Evolutionary conservation across 2,113 vertebrate genomes (phyloP), one percentile per base, ranked within the genome.

Genomic region (Gavialis gangeticus): DNA sequence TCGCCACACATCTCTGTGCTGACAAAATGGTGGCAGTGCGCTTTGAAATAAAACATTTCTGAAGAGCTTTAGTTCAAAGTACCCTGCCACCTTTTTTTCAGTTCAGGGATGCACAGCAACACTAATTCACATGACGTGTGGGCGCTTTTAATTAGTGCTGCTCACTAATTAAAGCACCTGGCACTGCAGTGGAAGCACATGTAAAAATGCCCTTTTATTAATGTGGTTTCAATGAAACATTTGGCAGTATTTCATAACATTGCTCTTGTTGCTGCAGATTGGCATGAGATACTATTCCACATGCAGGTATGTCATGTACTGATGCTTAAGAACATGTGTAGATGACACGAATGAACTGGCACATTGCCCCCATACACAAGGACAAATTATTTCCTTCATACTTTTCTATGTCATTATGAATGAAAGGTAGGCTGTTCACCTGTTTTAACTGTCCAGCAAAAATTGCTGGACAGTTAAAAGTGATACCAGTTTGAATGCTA

Each of bases 341-440:
- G 46, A 46, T 9, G 46, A 46, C 46, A 46, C 46, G 46, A 46
- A 46, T 46, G 46, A 46, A 46, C 67, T 37, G 19, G 67, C 67
- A 71, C 34, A 71, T 21, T 94, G 94, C 85, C 91, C 79, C 89
- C 82, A 92, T 94, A 94, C 81, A 92, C 76, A 59, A 94, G 28
- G 81, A 93, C 84, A 92, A 91, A 97, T 96, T 96, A 93, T 93
- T 94, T 96, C 88, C 80, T 85, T 96, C 91, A 94, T 88, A 94
- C 66, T 92, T 94, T 93, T 81, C 92, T 87, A 81, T 71, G 91
- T 88, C 81, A 59, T 71, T 75, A 90, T 87, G 81, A 94, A 54
- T 82, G 71, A 28, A 92, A 87, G 25, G 22, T 27, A 75, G n/a
- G 62, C 87, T 81, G 85, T 94, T 57, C 82, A 91, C 24, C 21